Evolutionary conservation across 2,797 vertebrate species (phyloP), one percentile per base, ranked within the genome.

Genomic region (Xiphorhynchus erythropygius): DNA sequence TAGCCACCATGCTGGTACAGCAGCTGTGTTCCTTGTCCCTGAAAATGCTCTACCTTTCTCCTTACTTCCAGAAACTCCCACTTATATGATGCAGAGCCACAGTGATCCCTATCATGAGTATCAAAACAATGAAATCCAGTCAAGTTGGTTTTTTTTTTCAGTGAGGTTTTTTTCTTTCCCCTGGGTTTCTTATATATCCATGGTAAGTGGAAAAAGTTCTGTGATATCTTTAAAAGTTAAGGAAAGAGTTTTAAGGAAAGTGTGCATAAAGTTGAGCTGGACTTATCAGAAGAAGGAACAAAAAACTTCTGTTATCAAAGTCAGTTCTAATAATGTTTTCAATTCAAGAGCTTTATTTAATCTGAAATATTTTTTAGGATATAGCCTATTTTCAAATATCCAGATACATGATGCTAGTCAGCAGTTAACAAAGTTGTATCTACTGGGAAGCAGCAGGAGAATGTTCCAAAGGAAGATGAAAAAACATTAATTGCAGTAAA

Each of bases 151-250:
- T 35, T 12, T 12, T 12, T 53, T 78, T 93, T 91, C 78, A 86
- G 69, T 53, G 70, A 65, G 62, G 10, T 1, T 82, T 70, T 84
- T 93, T 49, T 11, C 11, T 53, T 49, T 12, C 11, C 69, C 41
- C 60, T 41, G 59, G 11, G 35, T 87, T 94, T 81, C 70, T 81
- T 92, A 91, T 24, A 84, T 65, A 60, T 84, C 44, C 5, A 37
- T 69, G 24, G 30, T 80, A 91, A 95, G 25, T 46, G 47, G 22
- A 42, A 32, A 87, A 93, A 75, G 6, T 76, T 80, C 71, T 70
- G 75, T 62, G 67, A 82, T 89, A 46, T 60, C 18, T 92, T 94
- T 87, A 68, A 60, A 93, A 76, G 65, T 59, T 88, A 83, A 78
- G 55, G 53, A 78, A 78, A 67, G 14, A n/a, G 13, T 69, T 94